Base-by-base conservation (phyloP, 53 echinoderm and acorn worm species). In the Paelopatides confundens region DNA sequence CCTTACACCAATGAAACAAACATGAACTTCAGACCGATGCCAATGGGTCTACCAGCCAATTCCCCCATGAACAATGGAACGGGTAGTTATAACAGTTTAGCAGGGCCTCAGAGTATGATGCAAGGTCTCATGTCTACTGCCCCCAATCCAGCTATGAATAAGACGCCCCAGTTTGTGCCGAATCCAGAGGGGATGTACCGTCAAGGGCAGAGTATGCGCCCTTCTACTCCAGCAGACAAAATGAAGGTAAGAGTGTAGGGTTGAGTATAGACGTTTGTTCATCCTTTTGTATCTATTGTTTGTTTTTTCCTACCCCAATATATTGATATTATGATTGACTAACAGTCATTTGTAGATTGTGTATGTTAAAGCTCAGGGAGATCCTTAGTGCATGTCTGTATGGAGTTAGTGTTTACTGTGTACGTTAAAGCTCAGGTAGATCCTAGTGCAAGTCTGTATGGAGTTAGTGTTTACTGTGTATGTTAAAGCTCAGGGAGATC, bases 161-260 rank as follows among this genome's bases (percentile, higher is more conserved):
- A 74, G 28, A n/a, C 46, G 23, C 47, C 46, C 7, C 39, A 35
- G 39, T 70, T 70, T 36, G 31, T 23, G 3, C 70, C 70, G 3
- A 70, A 70, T 39, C 36, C 34, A 70, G 35, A 70, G 9, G 39
- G 34, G 17, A 23, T 35, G 36, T 34, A 38, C 18, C 70, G n/a
- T 17, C 23, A 5, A 26, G 70, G 70, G 40, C 38, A 70, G 70
- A 39, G 17, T 70, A 23, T 70, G 37, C 35, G 36, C 2, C 17
- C 37, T 18, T 10, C 70, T 32, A 66, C 11, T 17, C 35, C 8
- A 11, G 36, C 70, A 5, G 70, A 35, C 3, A 70, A 37, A 70
- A 70, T 70, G 37, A 70, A 69, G 35, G 34, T 69, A 58, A 58
- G n/a, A n/a, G n/a, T n/a, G n/a, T n/a, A n/a, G n/a, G n/a, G n/a